These are phyloP conservation scores for Mormyrus hasselquistii DNA, from an alignment of 2,797 vertebrate genomes.

Conservation along the genomic window DNA sequence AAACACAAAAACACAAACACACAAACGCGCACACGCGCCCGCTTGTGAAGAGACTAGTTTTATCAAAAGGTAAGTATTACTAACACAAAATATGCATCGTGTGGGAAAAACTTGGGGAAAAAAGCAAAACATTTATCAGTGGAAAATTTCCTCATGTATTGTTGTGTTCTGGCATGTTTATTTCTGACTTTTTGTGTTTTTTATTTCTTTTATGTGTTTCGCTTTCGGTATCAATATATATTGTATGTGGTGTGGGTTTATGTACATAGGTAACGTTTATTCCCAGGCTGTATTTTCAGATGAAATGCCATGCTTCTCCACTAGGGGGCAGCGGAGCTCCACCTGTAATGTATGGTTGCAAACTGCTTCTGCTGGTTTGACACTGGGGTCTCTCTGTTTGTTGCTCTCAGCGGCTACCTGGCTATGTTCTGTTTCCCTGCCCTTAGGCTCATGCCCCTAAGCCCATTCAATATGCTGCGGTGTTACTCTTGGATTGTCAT, in stretches of 20 bases:
- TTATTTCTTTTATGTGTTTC: not conserved
- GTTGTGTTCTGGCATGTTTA: not conserved
- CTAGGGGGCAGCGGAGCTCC: slow-evolving; percentile 66
- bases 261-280: not conserved
- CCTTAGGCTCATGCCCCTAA: not conserved
- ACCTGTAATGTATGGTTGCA: slow-evolving; percentile 27
- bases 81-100: not conserved
- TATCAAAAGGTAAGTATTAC: not conserved
- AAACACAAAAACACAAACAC: not conserved
- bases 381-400: slow-evolving; percentile 58
- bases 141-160: not conserved
- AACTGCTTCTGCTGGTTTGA: slow-evolving; percentile 42
- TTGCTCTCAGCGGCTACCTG: not conserved
- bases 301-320: slow-evolving; percentile 33
- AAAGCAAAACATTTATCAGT: not conserved
- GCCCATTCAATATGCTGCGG: not conserved
- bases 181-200: not conserved
- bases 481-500: not conserved
- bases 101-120: not conserved
- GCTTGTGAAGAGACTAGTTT: not conserved
- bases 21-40: not conserved
- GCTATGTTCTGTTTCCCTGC: not conserved
- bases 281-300: not conserved
- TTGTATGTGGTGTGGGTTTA: not conserved
- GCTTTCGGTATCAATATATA: not conserved